Percentiles rank a stretch among this genome's conserved stretches.
Evolutionary conservation across 2,888 invertebrate genomes (phyloP).

Genomic region (Serrognathus titanus): DNA sequence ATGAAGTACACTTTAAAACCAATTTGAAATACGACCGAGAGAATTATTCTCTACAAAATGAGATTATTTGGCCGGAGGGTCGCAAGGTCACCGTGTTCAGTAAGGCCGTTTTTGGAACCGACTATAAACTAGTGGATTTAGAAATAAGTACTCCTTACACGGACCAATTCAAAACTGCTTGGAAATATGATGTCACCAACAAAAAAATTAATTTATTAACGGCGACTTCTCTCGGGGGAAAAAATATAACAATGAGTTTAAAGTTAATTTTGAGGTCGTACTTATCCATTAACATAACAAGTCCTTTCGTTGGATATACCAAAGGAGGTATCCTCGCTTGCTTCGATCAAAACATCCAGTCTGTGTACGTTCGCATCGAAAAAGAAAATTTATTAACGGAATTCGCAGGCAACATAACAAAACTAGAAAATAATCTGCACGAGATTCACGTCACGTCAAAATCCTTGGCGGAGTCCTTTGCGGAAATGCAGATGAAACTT

Average conservation of each 20-base stretch:
- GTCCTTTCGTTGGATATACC: slow-evolving; percentile 9
- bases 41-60: neutral
- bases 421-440: neutral
- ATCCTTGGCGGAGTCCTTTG: slow-evolving; percentile 10
- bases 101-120: too few relatives aligned
- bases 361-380: slow-evolving; percentile 1
- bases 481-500: slow-evolving; percentile 5
- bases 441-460: slow-evolving; percentile 4
- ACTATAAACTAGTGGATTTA: neutral
- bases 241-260: slow-evolving; percentile 1
- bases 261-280: neutral
- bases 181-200: neutral
- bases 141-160: slow-evolving; percentile 6
- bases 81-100: neutral
- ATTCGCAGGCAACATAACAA: slow-evolving; percentile 6
- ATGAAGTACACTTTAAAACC: neutral
- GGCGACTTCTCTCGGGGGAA: neutral
- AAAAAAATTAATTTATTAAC: slow-evolving; percentile 1
- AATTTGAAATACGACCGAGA: neutral
- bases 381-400: slow-evolving; percentile 6
- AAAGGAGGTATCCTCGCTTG: neutral
- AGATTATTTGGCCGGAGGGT: neutral
- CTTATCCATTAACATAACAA: slow-evolving; percentile 2
- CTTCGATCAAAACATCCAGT: neutral
- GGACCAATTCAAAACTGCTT: neutral